A percentile compares a stretch with the other conserved stretches of the same genome.
Evolutionary conservation across 2,888 invertebrate species (phyloP).

Genomic region (Heliconius hortense): DNA sequence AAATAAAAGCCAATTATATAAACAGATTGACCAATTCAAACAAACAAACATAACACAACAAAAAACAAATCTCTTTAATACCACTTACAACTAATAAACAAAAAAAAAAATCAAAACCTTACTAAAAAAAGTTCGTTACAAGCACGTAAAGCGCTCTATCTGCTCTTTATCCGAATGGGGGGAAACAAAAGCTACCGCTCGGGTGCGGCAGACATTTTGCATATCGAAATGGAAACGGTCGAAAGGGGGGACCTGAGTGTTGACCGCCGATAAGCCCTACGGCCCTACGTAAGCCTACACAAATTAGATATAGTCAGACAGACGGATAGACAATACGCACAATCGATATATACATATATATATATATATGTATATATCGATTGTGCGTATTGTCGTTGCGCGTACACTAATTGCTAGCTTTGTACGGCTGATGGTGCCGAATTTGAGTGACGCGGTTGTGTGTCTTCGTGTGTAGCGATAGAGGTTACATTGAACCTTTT

Average conservation of each 20-base stretch:
- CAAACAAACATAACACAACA: neutral
- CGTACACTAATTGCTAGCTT: conserved; percentile 44
- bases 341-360: conserved; percentile 53
- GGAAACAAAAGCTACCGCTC: conserved; percentile 4
- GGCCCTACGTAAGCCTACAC: conserved; percentile 35
- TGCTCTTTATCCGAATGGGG: neutral
- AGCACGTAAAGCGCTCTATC: neutral
- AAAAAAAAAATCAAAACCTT: neutral
- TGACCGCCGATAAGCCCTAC: conserved; percentile 38
- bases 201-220: conserved; percentile 12
- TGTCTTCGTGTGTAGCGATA: neutral
- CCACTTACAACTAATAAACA: neutral
- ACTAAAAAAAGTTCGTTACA: conserved; percentile 2
- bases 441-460: neutral
- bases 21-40: no score
- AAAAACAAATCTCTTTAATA: neutral
- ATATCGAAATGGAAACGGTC: conserved; percentile 17
- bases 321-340: conserved; percentile 49
- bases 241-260: conserved; percentile 27
- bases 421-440: conserved; percentile 19
- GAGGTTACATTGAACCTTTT: neutral
- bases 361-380: conserved; percentile 24
- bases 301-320: conserved; percentile 39
- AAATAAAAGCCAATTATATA: no score
- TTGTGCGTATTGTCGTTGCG: conserved; percentile 1